Evolutionary conservation across 2,113 vertebrate species (phyloP), one percentile per base, ranked within the genome.

Genomic region (Corvus moneduloides): DNA sequence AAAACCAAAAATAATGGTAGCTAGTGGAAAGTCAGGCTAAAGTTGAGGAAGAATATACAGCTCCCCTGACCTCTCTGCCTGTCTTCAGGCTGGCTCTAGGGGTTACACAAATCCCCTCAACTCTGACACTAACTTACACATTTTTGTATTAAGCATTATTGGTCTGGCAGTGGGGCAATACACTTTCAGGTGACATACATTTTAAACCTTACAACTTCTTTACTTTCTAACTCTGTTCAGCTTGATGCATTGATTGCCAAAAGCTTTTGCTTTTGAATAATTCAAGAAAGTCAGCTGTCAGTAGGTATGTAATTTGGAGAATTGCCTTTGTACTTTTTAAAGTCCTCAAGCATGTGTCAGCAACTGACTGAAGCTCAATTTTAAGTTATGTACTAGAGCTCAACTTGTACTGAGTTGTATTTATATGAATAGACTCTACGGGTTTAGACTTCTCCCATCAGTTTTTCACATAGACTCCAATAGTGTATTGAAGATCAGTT

Each of bases 281-380:
- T 95, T 96, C 93, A 93, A 75, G 68, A 35, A 94, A 90, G 83
- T 84, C 73, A 61, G n/a, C 54, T 90, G 85, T 80, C 90, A 90
- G 79, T 68, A 78, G 78, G 82, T 91, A 91, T 79, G 66, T 83
- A 85, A 95, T 95, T 95, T 95, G 75, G 78, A 84, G 51, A 91
- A 95, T 66, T 96, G 82, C 87, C 37, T 90, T 96, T 94, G 51
- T 90, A 76, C 66, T 89, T 94, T 95, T 91, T 11, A 94, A 96
- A 93, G 89, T 91, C 41, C 68, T 41, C 4, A 3, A 91, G 26
- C 41, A 15, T 33, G 66, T 87, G 71, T 58, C 81, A 90, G 55
- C 12, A 83, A 62, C 62, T 83, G 58, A 62, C 49, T 91, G 71
- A 89, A 87, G 41, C 78, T 91, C 78, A 90, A 66, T 91, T 96